Evolutionary conservation across 92 coral and sea anemone species (phyloP).

Genomic region (Bergia puertoricense): DNA sequence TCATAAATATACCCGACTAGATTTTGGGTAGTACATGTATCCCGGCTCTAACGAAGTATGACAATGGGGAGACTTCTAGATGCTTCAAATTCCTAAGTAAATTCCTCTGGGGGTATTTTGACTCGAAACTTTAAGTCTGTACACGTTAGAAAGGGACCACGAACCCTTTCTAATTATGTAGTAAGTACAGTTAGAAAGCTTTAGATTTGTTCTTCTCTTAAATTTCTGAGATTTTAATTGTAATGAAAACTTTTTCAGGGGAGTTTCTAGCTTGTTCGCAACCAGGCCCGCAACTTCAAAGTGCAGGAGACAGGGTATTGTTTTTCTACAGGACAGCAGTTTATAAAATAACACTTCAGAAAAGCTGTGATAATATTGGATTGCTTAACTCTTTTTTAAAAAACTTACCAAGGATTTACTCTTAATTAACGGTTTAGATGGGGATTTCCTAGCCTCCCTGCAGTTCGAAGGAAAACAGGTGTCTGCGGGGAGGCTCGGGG

Average conservation of each 20-base stretch:
- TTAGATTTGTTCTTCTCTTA: not conserved
- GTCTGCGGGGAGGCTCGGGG: not conserved
- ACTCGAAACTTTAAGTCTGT: not conserved
- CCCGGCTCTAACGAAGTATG: not conserved
- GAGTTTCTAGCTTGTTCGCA: not conserved
- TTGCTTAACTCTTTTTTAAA: too few species aligned
- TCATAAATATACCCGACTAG: conserved; percentile 39
- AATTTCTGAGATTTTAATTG: not conserved
- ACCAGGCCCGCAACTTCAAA: too few species aligned
- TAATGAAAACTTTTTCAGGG: not conserved
- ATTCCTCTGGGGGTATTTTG: not conserved
- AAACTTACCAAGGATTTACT: not conserved
- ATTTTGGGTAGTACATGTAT: not conserved
- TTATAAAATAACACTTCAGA: not conserved
- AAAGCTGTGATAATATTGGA: not conserved
- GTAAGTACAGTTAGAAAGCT: not conserved
- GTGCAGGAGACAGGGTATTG: not conserved
- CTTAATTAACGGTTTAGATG: not conserved
- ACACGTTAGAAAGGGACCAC: not conserved
- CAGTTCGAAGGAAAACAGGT: not conserved
- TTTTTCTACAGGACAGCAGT: not conserved
- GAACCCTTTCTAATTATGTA: not conserved
- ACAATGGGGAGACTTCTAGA: not conserved
- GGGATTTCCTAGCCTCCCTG: not conserved
- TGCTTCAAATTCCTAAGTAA: not conserved